Evolutionary conservation across 1,140 invertebrate species (phyloP).

Genomic region (Drosophila asahinai): DNA sequence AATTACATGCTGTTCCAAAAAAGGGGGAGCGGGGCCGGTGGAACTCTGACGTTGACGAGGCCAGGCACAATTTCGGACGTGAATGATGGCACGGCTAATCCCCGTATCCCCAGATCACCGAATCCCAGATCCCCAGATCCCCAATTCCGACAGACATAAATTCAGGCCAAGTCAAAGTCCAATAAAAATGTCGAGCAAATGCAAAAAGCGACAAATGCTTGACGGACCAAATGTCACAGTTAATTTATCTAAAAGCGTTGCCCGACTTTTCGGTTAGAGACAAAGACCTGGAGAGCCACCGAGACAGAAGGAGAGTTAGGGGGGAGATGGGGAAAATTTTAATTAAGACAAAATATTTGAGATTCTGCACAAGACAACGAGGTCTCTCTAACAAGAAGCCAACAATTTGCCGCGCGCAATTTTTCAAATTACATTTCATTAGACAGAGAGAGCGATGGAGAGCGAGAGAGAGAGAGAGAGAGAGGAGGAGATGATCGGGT

Average conservation of each 20-base stretch:
- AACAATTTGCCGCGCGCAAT: conserved; percentile 75
- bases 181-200: conserved; percentile 80
- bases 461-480: conserved; percentile 4
- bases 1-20: conserved; percentile 69
- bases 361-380: conserved; percentile 64
- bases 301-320: neutral
- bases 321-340: conserved; percentile 55
- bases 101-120: conserved; percentile 31
- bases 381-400: conserved; percentile 58
- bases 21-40: conserved; percentile 10
- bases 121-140: conserved; percentile 26
- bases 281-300: neutral
- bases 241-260: conserved; percentile 77
- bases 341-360: conserved; percentile 80
- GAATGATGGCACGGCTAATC: conserved; percentile 74
- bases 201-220: conserved; percentile 77
- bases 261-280: conserved; percentile 61
- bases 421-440: conserved; percentile 81
- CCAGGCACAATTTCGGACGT: conserved; percentile 54
- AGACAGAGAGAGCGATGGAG: conserved; percentile 41
- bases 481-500: conserved; percentile 21
- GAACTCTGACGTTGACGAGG: conserved; percentile 39
- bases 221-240: conserved; percentile 71
- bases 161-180: conserved; percentile 76
- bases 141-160: conserved; percentile 52